phyloP scores from a whole-genome alignment of 2,888 invertebrate genomes.

The Ormyrus pomaceus region DNA sequence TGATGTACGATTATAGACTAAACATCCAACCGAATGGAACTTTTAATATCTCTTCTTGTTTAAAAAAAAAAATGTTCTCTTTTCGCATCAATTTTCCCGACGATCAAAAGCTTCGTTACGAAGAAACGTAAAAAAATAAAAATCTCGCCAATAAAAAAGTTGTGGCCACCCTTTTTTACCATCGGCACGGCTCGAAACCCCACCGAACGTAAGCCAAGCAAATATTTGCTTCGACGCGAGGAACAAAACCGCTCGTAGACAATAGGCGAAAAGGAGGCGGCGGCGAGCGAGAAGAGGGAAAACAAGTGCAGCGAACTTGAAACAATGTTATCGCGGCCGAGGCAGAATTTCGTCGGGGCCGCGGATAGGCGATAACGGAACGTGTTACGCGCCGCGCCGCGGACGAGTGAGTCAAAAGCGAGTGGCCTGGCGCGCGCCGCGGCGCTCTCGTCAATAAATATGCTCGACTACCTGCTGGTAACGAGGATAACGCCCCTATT shows the following conservation, averaged over 20 bases:
- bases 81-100: no score
- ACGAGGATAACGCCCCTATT: constrained; percentile 61
- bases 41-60: no score
- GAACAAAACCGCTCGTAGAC: not conserved
- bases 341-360: constrained; percentile 29
- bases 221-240: not conserved
- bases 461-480: constrained; percentile 17
- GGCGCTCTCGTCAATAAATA: not conserved
- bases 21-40: no score
- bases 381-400: constrained; percentile 6
- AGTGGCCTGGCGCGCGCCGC: not conserved
- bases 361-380: constrained; percentile 35
- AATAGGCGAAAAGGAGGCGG: not conserved
- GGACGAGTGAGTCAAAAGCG: not conserved
- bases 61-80: no score
- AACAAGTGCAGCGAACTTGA: constrained; percentile 41
- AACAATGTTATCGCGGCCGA: constrained; percentile 35
- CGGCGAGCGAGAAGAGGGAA: not conserved
- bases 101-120: no score
- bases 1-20: no score
- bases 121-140: no score
- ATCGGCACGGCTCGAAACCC: no score
- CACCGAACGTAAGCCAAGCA: no score
- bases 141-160: no score
- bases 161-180: no score